Conservation (phyloP, 2,797 vertebrate genomes). For the Ceryle rudis region DNA sequence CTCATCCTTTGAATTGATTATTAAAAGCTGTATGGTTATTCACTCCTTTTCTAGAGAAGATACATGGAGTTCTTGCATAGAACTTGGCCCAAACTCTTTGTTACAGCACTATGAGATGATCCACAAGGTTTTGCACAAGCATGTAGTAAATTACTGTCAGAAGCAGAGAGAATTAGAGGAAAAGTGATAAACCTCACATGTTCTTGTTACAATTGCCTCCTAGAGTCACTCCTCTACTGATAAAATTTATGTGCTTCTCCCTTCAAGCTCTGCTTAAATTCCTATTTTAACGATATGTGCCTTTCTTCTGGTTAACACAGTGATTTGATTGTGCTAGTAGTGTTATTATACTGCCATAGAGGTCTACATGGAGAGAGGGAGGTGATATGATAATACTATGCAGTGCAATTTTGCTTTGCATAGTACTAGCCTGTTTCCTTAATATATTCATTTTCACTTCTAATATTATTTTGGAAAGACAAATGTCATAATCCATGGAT, state of each 20-base stretch:
- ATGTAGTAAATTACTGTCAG: not conserved
- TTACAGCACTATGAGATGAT: not conserved
- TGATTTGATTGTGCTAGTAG: not conserved
- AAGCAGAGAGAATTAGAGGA: not conserved
- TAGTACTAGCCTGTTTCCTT: not conserved
- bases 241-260: not conserved
- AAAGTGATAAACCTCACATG: not conserved
- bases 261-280: not conserved
- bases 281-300: not conserved
- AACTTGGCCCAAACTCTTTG: not conserved
- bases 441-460: conserved; percentile 4
- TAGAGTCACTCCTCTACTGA: not conserved
- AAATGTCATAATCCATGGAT: conserved; percentile 40
- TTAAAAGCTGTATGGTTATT: not conserved
- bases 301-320: not conserved
- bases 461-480: conserved; percentile 16
- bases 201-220: not conserved
- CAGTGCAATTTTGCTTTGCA: not conserved
- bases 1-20: not conserved
- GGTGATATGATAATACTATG: not conserved
- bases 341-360: not conserved
- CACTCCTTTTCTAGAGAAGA: not conserved
- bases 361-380: not conserved
- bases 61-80: not conserved
- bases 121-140: not conserved